Base-by-base conservation (phyloP, 2,797 vertebrate genomes). In the Tinamus major region DNA sequence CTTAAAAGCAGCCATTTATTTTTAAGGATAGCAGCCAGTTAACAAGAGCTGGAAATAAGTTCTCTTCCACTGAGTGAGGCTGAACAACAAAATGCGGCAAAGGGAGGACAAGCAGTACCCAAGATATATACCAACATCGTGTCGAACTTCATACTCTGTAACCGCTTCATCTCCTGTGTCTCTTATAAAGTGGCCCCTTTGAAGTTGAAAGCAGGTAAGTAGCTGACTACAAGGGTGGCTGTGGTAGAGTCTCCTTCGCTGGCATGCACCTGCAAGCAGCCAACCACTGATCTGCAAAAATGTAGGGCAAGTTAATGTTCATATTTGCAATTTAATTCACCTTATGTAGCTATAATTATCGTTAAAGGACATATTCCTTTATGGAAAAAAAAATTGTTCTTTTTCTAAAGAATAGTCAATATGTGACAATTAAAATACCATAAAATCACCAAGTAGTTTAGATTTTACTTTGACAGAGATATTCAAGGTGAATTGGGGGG, bases 391-490 rank as follows among this genome's bases (percentile, higher is more conserved):
- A 4, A 80, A 5, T 9, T 39, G 12, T 17, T 27, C 2, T 67
- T 91, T 91, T 88, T 80, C 69, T 63, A 31, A 16, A 44, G n/a
- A 18, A 35, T 61, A 62, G 42, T 53, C 48, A 67, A 16, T 74
- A 48, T 0, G 0, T 41, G 41, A 27, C 29, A 44, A 21, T 17
- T 46, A 70, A 61, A 24, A 88, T 35, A 18, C 2, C 16, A 58
- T 64, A 71, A 37, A 91, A 70, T 1, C 55, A 10, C 61, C 48
- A 20, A 59, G 11, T 14, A 63, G 7, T 42, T 75, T 80, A 9
- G 2, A 48, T 67, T 70, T 90, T 42, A 75, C 10, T 75, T 90
- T 68, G 29, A 46, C 61, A 46, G 59, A 4, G 10, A 18, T 83
- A 48, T 5, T 48, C 13, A 63, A 23, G 10, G 15, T 75, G 26